Evolutionary conservation across 1,140 invertebrate species (phyloP), one percentile per base, ranked within the genome.

Genomic region (Rhagoletis zephyria): DNA sequence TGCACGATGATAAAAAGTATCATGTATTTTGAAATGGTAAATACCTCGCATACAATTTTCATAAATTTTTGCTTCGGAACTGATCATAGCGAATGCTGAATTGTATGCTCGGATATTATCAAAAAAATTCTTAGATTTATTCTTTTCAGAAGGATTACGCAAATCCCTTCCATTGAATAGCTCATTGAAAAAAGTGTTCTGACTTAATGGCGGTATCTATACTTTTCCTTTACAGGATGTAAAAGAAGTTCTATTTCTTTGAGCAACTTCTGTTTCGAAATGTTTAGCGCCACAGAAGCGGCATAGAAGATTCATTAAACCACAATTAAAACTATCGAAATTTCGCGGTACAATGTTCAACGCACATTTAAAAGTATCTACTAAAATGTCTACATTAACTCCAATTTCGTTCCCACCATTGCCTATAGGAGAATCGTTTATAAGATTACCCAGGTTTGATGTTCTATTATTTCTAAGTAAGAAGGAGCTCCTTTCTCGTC

Each of bases 1-100:
- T 3, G 40, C 85, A 10, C 40, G 9, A 65, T 86, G 85, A 64
- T 86, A 86, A 65, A 86, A 86, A 3, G 61, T 16, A 86, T 86
- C 60, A 14, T 86, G 85, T 42, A 86, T 86, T 64, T 86, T 86
- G 45, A 86, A 86, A 65, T 86, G 59, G 14, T 64, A 64, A 45
- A 86, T 19, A 40, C 85, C 61, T 9, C 42, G 40, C 40, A 64
- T n/a, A 61, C 12, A 56, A 10, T 10, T 85, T 16, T 56, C 6
- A 10, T 45, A 45, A 4, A 85, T 16, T 48, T 85, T 45, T 3
- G 77, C 81, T 85, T 85, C 81, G 3, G 56, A 59, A n/a, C 81
- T 85, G 16, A 85, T 48, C 48, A 85, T 85, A n/a, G 81, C 81
- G 9, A 85, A 59, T 2, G 51, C 4, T 51, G 48, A 59, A 85